Evolutionary conservation across 2,113 vertebrate genomes (phyloP).

Genomic region (Corvus cornix): DNA sequence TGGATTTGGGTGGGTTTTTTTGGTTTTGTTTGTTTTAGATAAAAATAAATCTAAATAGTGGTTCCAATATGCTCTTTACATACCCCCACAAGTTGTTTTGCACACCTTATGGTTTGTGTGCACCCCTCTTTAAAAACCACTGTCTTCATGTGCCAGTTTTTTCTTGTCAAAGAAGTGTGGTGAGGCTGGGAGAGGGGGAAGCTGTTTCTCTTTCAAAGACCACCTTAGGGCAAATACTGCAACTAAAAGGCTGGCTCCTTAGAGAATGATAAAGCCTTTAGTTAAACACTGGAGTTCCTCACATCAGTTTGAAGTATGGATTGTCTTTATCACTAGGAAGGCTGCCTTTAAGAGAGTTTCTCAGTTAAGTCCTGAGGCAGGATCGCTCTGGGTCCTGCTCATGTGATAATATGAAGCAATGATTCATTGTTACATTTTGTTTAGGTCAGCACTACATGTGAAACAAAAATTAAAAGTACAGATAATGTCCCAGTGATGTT

Average conservation of each 20-base stretch:
- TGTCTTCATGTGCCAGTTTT: neutral
- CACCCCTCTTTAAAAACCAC: neutral
- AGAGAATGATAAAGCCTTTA: neutral
- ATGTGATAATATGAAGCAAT: rapidly evolving
- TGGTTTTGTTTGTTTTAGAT: neutral
- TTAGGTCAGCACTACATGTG: neutral
- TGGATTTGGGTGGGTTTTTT: neutral
- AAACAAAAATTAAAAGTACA: neutral
- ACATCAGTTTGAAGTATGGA: neutral
- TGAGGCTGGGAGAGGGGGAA: neutral
- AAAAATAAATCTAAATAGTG: neutral
- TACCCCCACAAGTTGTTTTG: neutral
- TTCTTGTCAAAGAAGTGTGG: neutral
- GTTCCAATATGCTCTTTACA: neutral
- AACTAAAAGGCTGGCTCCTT: neutral
- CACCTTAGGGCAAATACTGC: neutral
- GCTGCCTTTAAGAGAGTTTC: neutral
- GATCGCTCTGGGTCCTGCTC: neutral
- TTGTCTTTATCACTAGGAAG: neutral
- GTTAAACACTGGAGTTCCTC: neutral
- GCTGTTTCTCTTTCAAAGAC: neutral
- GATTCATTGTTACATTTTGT: neutral
- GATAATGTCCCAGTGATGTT: neutral
- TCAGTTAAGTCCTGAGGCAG: neutral
- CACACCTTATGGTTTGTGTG: neutral